A percentile compares a stretch with the other conserved stretches of the same genome.
Conservation (phyloP, 2,797 vertebrate genomes). For the Alfaro cultratus region DNA sequence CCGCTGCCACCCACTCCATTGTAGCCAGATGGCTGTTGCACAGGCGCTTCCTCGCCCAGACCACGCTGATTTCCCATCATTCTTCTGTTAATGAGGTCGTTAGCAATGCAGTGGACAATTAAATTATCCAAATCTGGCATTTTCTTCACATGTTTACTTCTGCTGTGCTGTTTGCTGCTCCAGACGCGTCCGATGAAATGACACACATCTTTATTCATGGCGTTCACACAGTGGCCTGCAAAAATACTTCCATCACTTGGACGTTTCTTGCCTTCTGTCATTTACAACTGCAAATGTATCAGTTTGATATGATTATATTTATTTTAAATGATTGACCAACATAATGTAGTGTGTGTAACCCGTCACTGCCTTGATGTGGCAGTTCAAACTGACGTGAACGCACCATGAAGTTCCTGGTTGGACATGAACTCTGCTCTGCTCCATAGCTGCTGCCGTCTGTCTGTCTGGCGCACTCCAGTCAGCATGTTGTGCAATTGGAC, state of each 20-base stretch:
- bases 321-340: not conserved
- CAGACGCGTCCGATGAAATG: constrained; percentile 8
- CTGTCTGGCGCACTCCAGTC: no score
- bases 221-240: constrained; percentile 15
- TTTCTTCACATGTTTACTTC: constrained; percentile 67
- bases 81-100: constrained; percentile 83
- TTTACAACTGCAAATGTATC: not conserved
- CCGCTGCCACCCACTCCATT: constrained; percentile 40
- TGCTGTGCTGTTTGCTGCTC: constrained; percentile 25
- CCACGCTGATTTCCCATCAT: constrained; percentile 81
- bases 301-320: not conserved
- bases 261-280: not conserved
- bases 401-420: no score
- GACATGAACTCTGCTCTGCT: no score
- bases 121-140: constrained; percentile 77
- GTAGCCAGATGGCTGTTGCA: constrained; percentile 83
- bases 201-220: constrained; percentile 2
- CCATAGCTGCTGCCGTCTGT: no score
- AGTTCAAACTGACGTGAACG: no score
- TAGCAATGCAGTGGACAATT: constrained; percentile 82
- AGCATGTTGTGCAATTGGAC: no score
- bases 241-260: not conserved
- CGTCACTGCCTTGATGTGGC: no score
- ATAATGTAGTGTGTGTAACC: not conserved
- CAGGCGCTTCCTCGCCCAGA: constrained; percentile 73